Conservation (phyloP, 2,797 vertebrate genomes). For the Scarus forsteni region DNA sequence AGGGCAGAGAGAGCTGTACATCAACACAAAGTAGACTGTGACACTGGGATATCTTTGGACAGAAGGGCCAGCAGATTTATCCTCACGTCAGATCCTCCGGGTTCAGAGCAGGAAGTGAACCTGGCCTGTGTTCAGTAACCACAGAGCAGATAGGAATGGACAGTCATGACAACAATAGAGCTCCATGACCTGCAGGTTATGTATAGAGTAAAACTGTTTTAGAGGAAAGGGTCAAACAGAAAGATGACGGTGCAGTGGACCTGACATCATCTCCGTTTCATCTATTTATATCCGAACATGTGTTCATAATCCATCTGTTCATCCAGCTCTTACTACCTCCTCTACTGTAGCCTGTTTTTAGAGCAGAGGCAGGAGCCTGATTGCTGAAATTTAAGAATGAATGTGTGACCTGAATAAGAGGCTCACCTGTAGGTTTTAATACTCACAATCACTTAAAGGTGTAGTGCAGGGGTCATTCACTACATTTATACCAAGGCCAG, state of each 20-base stretch:
- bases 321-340: constrained; percentile 22
- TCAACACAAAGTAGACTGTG: constrained; percentile 34
- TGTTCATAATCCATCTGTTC: constrained; percentile 37
- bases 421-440: background rate
- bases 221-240: constrained; percentile 52
- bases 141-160: constrained; percentile 68
- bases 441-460: too few species aligned
- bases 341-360: background rate
- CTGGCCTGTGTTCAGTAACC: constrained; percentile 72
- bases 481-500: too few species aligned
- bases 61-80: constrained; percentile 33
- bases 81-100: constrained; percentile 25
- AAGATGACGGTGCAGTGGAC: constrained; percentile 37
- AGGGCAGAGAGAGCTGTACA: constrained; percentile 30
- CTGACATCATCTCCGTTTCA: constrained; percentile 39
- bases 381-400: background rate
- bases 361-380: background rate
- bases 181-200: constrained; percentile 69
- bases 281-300: constrained; percentile 47
- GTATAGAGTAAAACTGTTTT: constrained; percentile 50
- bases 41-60: constrained; percentile 59
- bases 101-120: constrained; percentile 45
- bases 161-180: constrained; percentile 73
- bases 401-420: background rate
- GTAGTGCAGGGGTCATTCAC: too few species aligned